Evolutionary conservation across 2,888 invertebrate species (phyloP).

Genomic region (Plebejus anna): DNA sequence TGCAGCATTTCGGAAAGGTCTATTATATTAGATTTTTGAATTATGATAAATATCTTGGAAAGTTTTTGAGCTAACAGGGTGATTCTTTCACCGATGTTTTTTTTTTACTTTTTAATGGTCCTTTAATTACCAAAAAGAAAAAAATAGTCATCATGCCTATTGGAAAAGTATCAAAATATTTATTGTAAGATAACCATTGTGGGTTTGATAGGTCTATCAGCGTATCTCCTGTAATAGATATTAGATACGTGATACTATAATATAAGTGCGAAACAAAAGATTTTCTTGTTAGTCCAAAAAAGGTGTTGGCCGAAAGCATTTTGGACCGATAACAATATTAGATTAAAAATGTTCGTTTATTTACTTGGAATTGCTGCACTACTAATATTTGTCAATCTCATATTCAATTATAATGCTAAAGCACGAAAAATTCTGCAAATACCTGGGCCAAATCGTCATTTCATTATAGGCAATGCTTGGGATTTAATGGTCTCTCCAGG

Average conservation of each 20-base stretch:
- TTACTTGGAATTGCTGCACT: conserved; percentile 17
- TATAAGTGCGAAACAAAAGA: background rate
- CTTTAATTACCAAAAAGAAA: too few species aligned
- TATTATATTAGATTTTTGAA: too few species aligned
- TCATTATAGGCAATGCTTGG: conserved; percentile 39
- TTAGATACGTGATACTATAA: background rate
- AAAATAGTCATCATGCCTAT: too few species aligned
- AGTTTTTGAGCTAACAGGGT: too few species aligned
- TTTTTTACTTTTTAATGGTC: too few species aligned
- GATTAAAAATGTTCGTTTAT: conserved; percentile 37
- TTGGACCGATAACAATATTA: background rate
- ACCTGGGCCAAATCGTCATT: conserved; percentile 46
- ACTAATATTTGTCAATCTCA: conserved; percentile 35
- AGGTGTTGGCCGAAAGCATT: background rate
- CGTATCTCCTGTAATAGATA: background rate
- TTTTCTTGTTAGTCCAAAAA: background rate
- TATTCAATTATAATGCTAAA: conserved; percentile 40
- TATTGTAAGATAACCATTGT: background rate
- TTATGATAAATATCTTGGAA: too few species aligned
- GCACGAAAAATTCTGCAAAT: conserved; percentile 47
- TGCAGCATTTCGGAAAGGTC: too few species aligned
- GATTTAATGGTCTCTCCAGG: conserved; percentile 35
- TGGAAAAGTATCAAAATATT: background rate
- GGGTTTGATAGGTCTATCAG: background rate
- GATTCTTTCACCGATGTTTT: too few species aligned